Conservation (phyloP, 2,888 invertebrate species). For the Harpagoxenus sublaevis region DNA sequence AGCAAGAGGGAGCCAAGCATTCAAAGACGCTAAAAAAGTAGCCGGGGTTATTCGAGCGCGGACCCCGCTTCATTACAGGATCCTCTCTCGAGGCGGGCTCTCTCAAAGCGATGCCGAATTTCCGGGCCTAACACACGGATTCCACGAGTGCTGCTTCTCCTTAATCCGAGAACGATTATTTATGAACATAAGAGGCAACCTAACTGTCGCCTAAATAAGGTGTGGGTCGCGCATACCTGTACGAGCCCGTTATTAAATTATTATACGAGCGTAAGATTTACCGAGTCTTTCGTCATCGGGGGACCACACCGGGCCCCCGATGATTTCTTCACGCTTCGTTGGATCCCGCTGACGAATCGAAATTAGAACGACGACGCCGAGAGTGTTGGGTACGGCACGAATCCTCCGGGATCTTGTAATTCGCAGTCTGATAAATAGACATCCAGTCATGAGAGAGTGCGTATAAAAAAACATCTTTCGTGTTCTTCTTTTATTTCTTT, state of each 20-base stretch:
- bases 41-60: not conserved
- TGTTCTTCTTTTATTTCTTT: not conserved
- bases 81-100: constrained; percentile 43
- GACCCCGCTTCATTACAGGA: constrained; percentile 29
- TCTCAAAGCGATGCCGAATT: constrained; percentile 68
- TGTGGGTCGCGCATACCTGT: constrained; percentile 71
- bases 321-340: constrained; percentile 68
- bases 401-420: not conserved
- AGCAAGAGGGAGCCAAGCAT: not conserved
- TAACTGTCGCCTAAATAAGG: constrained; percentile 75
- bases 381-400: not conserved
- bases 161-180: constrained; percentile 84
- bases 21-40: constrained; percentile 32
- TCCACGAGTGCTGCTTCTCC: constrained; percentile 65
- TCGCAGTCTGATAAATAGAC: not conserved
- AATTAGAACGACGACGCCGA: constrained; percentile 63
- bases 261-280: constrained; percentile 81
- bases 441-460: not conserved
- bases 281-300: constrained; percentile 79
- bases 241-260: constrained; percentile 82
- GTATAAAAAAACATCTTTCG: not conserved
- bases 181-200: constrained; percentile 80
- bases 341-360: constrained; percentile 42
- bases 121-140: constrained; percentile 66
- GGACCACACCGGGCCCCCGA: constrained; percentile 65